Conservation (phyloP, 2,113 vertebrate genomes). For the Motacilla alba region DNA sequence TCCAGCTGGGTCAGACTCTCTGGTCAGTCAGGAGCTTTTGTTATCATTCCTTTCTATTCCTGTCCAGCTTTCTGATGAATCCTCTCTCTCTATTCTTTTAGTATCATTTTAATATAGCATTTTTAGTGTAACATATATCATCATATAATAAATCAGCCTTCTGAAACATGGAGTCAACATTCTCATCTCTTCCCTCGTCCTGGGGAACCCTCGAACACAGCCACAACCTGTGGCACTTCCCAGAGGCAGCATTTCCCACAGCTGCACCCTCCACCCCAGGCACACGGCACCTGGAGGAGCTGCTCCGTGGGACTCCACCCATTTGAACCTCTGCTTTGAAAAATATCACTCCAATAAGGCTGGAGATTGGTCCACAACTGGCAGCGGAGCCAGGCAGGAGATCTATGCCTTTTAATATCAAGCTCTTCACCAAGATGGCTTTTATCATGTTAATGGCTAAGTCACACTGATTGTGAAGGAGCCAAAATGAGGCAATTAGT, state of each 20-base stretch:
- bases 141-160: no score
- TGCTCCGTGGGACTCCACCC: neutral
- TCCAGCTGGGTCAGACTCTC: no score
- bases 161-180: no score
- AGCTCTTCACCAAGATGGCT: slow-evolving; percentile 41
- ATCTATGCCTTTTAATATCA: slow-evolving; percentile 79
- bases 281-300: neutral
- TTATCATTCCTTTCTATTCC: no score
- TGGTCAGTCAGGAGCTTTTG: no score
- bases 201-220: no score
- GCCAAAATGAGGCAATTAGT: slow-evolving; percentile 72
- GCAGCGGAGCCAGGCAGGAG: slow-evolving; percentile 54
- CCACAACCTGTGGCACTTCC: neutral
- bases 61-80: no score
- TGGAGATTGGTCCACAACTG: neutral
- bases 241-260: neutral
- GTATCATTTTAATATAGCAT: no score
- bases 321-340: slow-evolving; percentile 20
- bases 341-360: slow-evolving; percentile 60
- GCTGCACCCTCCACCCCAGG: neutral
- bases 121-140: no score
- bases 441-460: slow-evolving; percentile 68
- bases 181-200: no score
- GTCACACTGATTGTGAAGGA: slow-evolving; percentile 66
- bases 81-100: no score